phyloP scores from a whole-genome alignment of 2,888 invertebrate genomes.

The Lithophane socia region DNA sequence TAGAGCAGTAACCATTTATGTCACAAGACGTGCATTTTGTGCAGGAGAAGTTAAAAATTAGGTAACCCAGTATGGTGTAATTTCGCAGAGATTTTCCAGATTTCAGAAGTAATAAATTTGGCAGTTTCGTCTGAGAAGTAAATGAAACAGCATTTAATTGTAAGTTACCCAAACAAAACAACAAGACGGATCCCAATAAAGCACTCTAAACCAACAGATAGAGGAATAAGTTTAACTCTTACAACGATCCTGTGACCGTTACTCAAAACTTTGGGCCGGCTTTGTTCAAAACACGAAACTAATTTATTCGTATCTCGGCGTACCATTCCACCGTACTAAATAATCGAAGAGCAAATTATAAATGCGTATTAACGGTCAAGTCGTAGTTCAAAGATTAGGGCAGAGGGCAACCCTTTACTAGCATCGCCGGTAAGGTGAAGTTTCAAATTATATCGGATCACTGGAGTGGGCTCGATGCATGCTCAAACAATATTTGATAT shows the following conservation, averaged over 20 bases:
- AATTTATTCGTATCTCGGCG: constrained; percentile 89
- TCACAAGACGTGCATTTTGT: not conserved
- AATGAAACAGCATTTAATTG: constrained; percentile 72
- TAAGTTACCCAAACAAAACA: constrained; percentile 77
- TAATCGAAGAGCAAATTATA: constrained; percentile 90
- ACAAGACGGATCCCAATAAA: constrained; percentile 80
- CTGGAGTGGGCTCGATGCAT: constrained; percentile 79
- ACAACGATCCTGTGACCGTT: constrained; percentile 88
- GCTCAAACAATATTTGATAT: constrained; percentile 80
- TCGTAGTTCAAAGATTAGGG: constrained; percentile 91
- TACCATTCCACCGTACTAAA: constrained; percentile 86
- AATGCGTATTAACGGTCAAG: constrained; percentile 91
- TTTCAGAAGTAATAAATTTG: constrained; percentile 26
- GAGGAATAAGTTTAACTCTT: constrained; percentile 83
- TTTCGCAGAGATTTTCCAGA: constrained; percentile 1
- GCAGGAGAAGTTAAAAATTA: not conserved
- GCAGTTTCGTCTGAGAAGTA: constrained; percentile 13
- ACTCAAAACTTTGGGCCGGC: constrained; percentile 86
- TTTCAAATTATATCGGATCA: constrained; percentile 85
- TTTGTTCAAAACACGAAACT: constrained; percentile 90
- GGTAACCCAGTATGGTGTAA: not conserved
- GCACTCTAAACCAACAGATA: constrained; percentile 77
- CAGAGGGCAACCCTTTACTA: constrained; percentile 88
- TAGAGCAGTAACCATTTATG: not conserved
- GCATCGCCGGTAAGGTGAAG: constrained; percentile 81